These are phyloP conservation scores for Macrotrachela quadricornifera DNA, from an alignment of 1,140 invertebrate species.

Conservation along the genomic window DNA sequence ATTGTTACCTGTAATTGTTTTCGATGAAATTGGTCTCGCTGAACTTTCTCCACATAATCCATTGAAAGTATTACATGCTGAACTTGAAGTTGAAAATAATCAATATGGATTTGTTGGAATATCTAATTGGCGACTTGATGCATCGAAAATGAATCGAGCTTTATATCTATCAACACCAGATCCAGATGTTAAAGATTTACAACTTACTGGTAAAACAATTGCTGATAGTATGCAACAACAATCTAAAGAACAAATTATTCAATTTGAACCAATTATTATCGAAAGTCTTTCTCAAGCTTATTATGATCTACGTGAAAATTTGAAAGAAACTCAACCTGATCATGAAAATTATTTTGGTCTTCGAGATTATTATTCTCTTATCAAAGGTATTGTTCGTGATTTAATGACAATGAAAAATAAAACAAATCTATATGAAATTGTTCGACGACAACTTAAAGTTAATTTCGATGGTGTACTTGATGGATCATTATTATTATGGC, in stretches of 20 bases:
- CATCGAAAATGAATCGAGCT: slow-evolving; percentile 24
- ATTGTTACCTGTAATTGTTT: slow-evolving; percentile 21
- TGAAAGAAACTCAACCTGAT: slow-evolving; percentile 14
- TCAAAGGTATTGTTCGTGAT: slow-evolving; percentile 11
- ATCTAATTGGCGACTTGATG: slow-evolving; percentile 25
- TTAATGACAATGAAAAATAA: no score
- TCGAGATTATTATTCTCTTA: slow-evolving; percentile 25
- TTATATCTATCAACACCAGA: slow-evolving; percentile 18
- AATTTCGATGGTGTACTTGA: no score
- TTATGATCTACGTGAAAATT: slow-evolving; percentile 13
- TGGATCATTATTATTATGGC: no score
- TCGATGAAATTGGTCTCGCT: slow-evolving; percentile 24
- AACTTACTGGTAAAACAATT: no score
- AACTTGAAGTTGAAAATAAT: slow-evolving; percentile 12
- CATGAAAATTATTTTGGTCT: slow-evolving; percentile 23
- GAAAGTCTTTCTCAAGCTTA: slow-evolving; percentile 16
- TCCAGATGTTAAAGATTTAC: slow-evolving; percentile 17
- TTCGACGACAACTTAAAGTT: no score
- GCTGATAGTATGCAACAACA: no score
- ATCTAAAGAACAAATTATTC: no score
- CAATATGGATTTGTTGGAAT: slow-evolving; percentile 18
- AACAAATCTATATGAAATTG: no score
- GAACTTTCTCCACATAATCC: slow-evolving; percentile 20
- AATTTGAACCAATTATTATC: not conserved
- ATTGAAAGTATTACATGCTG: slow-evolving; percentile 18